phyloP scores from a whole-genome alignment of 1,140 invertebrate species.

The Zeugodacus cucurbitae region DNA sequence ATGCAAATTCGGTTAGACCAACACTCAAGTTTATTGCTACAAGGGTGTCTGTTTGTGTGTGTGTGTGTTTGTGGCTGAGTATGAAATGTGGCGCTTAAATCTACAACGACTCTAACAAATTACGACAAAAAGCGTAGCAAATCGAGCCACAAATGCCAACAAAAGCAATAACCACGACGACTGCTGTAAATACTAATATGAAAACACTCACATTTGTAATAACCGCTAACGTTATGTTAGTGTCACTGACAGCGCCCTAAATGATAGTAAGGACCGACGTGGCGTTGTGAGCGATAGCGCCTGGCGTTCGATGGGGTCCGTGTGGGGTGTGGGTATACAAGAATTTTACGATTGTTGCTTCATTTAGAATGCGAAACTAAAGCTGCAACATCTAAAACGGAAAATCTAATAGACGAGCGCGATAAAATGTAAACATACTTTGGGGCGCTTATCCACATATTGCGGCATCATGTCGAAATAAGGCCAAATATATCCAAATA shows the following conservation, averaged over 20 bases:
- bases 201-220: conserved; percentile 10
- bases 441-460: not conserved
- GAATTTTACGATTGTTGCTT: conserved; percentile 41
- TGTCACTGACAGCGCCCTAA: not conserved
- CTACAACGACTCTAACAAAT: conserved; percentile 21
- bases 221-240: conserved; percentile 24
- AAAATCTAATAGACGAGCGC: conserved; percentile 15
- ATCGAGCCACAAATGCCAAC: not conserved
- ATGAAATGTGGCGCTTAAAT: conserved; percentile 26
- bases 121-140: conserved; percentile 16
- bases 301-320: no score
- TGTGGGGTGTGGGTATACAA: not conserved
- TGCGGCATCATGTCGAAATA: not conserved
- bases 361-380: conserved; percentile 21
- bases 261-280: not conserved
- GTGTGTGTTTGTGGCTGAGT: not conserved
- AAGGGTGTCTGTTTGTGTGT: not conserved
- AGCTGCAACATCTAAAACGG: not conserved
- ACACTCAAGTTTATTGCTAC: not conserved
- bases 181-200: not conserved
- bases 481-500: not conserved
- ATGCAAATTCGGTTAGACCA: conserved; percentile 9
- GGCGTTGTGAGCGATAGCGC: not conserved
- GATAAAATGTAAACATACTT: not conserved
- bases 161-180: not conserved